Conservation (phyloP, 1,140 invertebrate genomes). For the Drosophila malerkotliana region DNA sequence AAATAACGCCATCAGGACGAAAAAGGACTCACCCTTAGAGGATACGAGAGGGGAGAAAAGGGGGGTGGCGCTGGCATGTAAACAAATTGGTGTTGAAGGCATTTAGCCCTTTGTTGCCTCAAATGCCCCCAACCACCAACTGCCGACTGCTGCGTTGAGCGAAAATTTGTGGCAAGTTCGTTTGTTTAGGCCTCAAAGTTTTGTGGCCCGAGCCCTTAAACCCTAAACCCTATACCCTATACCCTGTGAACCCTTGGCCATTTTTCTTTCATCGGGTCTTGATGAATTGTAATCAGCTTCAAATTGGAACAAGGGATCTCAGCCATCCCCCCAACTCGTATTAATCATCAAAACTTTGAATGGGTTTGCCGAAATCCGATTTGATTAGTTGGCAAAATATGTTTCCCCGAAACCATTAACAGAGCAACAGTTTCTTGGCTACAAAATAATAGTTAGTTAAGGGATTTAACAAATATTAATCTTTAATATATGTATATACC, state of each 20-base stretch:
- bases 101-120: conserved; percentile 49
- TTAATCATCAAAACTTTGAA: conserved; percentile 51
- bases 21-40: conserved; percentile 16
- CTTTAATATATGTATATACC: too few species aligned
- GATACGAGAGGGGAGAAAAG: neutral
- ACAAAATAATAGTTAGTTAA: neutral
- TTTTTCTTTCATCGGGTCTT: conserved; percentile 14
- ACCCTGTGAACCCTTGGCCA: neutral
- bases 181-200: conserved; percentile 67
- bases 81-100: conserved; percentile 79
- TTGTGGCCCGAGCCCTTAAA: neutral
- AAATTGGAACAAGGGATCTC: conserved; percentile 47
- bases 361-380: conserved; percentile 22
- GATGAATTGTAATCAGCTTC: conserved; percentile 78
- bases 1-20: conserved; percentile 78
- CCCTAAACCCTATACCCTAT: neutral
- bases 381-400: conserved; percentile 51
- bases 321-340: conserved; percentile 9
- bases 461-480: neutral
- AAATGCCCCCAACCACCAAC: too few species aligned
- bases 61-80: conserved; percentile 57
- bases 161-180: conserved; percentile 47
- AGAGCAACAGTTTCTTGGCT: conserved; percentile 30
- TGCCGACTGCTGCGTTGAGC: conserved; percentile 15
- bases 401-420: conserved; percentile 5